phyloP scores from a whole-genome alignment of 2,888 invertebrate species.

The Clunio marinus region DNA sequence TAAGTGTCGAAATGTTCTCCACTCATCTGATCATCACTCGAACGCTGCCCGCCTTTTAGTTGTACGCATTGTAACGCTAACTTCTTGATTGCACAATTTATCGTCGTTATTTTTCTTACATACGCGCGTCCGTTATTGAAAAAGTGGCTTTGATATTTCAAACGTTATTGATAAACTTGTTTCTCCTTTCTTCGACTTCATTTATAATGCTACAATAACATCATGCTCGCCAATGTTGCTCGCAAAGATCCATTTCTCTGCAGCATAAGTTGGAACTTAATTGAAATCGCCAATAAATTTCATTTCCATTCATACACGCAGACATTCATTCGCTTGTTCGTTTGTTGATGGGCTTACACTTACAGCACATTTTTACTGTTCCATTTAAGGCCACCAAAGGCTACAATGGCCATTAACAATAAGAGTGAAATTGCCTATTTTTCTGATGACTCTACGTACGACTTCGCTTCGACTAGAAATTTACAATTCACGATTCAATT shows the following conservation, averaged over 20 bases:
- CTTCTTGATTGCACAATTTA: not conserved
- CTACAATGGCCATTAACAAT: not conserved
- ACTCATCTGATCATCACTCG: too few species aligned
- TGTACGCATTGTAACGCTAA: not conserved
- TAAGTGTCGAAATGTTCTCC: slow-evolving; percentile 42
- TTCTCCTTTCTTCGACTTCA: not conserved
- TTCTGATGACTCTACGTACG: not conserved
- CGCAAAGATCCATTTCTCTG: too few species aligned
- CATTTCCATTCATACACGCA: not conserved
- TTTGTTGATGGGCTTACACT: too few species aligned
- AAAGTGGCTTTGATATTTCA: not conserved
- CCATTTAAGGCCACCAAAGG: not conserved
- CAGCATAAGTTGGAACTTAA: too few species aligned
- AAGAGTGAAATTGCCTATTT: not conserved
- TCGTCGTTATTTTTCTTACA: not conserved
- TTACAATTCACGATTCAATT: too few species aligned
- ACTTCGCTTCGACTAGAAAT: too few species aligned
- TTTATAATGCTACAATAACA: too few species aligned
- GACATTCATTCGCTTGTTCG: not conserved
- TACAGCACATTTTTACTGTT: not conserved
- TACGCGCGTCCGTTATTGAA: not conserved
- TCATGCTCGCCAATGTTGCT: too few species aligned
- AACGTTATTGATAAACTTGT: not conserved
- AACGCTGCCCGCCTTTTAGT: too few species aligned
- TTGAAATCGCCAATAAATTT: not conserved